Conservation (phyloP, 2,797 vertebrate species). For the Atherinosoma microstoma region DNA sequence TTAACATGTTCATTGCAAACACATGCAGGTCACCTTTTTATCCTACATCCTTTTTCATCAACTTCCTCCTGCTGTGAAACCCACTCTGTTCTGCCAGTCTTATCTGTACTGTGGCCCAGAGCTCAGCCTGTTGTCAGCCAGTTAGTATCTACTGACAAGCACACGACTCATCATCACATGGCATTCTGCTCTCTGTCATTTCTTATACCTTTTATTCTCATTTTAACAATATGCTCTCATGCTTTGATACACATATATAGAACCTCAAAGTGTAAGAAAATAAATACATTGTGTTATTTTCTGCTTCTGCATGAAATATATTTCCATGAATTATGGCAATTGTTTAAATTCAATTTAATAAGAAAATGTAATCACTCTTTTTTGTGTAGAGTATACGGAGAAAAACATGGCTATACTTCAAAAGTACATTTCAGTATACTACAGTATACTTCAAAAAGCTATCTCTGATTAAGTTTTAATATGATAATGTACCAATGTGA, state of each 20-base stretch:
- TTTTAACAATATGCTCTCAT: neutral
- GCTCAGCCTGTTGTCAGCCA: slow-evolving; percentile 39
- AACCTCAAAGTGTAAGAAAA: neutral
- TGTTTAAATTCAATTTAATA: neutral
- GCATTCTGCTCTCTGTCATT: slow-evolving; percentile 20
- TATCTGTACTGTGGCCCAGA: slow-evolving; percentile 37
- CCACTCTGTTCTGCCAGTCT: slow-evolving; percentile 22
- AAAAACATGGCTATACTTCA: no score
- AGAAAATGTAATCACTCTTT: neutral
- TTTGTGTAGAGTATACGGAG: no score
- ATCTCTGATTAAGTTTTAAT: neutral
- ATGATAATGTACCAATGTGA: neutral
- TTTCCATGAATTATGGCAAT: neutral
- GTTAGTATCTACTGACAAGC: slow-evolving; percentile 43
- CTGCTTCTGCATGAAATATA: neutral
- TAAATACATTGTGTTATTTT: neutral
- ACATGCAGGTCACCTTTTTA: slow-evolving; percentile 48
- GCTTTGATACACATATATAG: neutral
- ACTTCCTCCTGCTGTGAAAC: slow-evolving; percentile 37
- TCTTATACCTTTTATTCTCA: neutral
- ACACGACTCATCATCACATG: slow-evolving; percentile 37
- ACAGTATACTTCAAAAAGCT: no score
- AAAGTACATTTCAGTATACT: no score
- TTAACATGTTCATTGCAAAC: slow-evolving; percentile 36
- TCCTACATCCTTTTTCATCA: slow-evolving; percentile 46